Base-by-base conservation (phyloP, 2,797 vertebrate species). In the Bucorvus abyssinicus region DNA sequence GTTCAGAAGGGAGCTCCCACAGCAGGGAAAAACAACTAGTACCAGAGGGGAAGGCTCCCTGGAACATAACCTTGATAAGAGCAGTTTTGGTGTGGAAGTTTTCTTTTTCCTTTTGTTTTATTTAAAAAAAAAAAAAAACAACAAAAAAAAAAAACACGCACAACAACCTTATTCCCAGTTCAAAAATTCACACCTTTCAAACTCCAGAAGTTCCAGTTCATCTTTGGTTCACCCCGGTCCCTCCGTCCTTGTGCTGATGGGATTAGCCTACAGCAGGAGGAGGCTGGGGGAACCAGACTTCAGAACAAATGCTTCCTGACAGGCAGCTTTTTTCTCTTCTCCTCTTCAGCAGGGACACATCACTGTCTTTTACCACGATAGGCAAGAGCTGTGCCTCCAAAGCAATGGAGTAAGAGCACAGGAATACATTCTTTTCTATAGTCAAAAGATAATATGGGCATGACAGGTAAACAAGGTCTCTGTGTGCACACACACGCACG, bases 161-260 rank as follows among this genome's bases (percentile, higher is more conserved):
- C n/a, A n/a, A n/a, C n/a, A n/a, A n/a, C n/a, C n/a, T n/a, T n/a
- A n/a, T n/a, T 53, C 75, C n/a, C 73, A 81, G 64, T 94, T 94
- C 57, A 94, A 90, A 78, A 94, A 65, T 44, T 79, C 59, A 74
- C 65, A 78, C 74, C 56, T 89, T 74, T 76, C n/a, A 78, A 97
- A 85, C 10, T 44, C 74, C 82, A 69, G 22, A 84, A 94, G 38
- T 76, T 96, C 64, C 89, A 81, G 61, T 94, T 88, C 87, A 76
- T 52, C 92, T 89, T 68, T 0, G 1, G 63, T 93, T 97, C 69
- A 69, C 71, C 94, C 91, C 53, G 64, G 10, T 77, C 87, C 45
- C 83, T 83, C 47, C 12, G 14, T 80, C 52, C 52, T 55, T 10
- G 1, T n/a, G 36, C 42, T 69, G 71, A 87, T 16, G 36, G 73